Evolutionary conservation across 2,797 vertebrate genomes (phyloP), one percentile per base, ranked within the genome.

Genomic region (Acestrorhynchus altus): DNA sequence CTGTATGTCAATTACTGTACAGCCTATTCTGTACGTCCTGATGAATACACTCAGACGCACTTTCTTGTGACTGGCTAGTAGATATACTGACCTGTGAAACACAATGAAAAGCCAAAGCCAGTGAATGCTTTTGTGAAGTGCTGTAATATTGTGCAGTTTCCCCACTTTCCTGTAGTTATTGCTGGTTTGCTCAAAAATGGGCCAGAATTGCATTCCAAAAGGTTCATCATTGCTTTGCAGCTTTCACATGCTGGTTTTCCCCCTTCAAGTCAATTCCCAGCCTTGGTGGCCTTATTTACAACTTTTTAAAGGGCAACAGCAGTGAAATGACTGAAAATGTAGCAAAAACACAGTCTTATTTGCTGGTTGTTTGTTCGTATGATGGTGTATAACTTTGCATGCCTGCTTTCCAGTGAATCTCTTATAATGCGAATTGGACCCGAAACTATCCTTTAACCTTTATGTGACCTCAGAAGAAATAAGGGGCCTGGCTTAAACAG

Each of bases 41-140:
- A 54, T 69, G 28, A 52, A 67, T 28, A 47, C 64, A 67, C 44
- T 28, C 44, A 26, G n/a, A n/a, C 18, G 20, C 24, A 28, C 24
- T 69, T 42, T 35, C 35, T 9, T 39, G 35, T 40, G 60, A 20
- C 35, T 63, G 60, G 46, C 39, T 51, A 31, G 26, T 40, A 52
- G 49, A 39, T 24, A 39, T 24, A n/a, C 49, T 70, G 67, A 40
- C 67, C 49, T 70, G 28, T 70, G 46, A 28, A 68, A 13, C 46
- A 39, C 47, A 54, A 39, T 22, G 24, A 16, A 51, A 46, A 13
- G 65, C 16, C 46, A 52, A 11, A 11, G n/a, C 1, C 47, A 8
- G n/a, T 39, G 28, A 15, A 22, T 15, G 28, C 28, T 47, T n/a
- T 39, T 70, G 11, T 54, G 18, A 31, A 15, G 28, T 1, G 31